Conservation (phyloP, 2,888 invertebrate genomes). For the Cantharis rustica region DNA sequence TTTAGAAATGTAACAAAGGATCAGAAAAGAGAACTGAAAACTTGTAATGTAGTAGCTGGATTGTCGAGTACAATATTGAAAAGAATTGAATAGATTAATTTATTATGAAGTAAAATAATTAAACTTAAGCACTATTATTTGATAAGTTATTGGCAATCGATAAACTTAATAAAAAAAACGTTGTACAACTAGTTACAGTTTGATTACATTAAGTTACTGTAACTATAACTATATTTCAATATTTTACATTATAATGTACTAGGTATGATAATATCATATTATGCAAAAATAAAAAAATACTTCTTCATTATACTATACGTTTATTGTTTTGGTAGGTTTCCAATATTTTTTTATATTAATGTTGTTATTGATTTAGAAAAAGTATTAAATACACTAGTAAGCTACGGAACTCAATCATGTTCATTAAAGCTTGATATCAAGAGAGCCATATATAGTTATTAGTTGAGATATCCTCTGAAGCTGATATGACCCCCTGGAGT, state of each 20-base stretch:
- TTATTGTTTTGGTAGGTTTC: not conserved
- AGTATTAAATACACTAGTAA: not conserved
- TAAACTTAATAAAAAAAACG: too few relatives aligned
- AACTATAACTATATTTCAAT: too few relatives aligned
- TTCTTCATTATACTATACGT: too few relatives aligned
- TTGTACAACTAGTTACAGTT: too few relatives aligned
- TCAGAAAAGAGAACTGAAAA: not conserved
- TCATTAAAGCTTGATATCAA: slow-evolving; percentile 1
- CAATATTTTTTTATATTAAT: not conserved
- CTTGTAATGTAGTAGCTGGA: not conserved
- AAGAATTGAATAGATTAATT: not conserved
- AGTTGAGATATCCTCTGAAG: not conserved
- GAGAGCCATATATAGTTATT: slow-evolving; percentile 2
- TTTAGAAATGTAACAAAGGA: not conserved
- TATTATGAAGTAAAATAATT: too few relatives aligned
- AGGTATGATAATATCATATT: too few relatives aligned
- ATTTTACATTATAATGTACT: too few relatives aligned
- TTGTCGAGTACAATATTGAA: not conserved
- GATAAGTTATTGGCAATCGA: too few relatives aligned
- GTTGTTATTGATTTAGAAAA: not conserved
- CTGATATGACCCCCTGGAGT: slow-evolving; percentile 2
- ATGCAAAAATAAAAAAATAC: too few relatives aligned
- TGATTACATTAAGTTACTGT: too few relatives aligned
- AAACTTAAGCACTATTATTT: too few relatives aligned
- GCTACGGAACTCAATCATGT: not conserved